Base-by-base conservation (phyloP, 2,113 vertebrate species). In the Bagarius yarrelli region DNA sequence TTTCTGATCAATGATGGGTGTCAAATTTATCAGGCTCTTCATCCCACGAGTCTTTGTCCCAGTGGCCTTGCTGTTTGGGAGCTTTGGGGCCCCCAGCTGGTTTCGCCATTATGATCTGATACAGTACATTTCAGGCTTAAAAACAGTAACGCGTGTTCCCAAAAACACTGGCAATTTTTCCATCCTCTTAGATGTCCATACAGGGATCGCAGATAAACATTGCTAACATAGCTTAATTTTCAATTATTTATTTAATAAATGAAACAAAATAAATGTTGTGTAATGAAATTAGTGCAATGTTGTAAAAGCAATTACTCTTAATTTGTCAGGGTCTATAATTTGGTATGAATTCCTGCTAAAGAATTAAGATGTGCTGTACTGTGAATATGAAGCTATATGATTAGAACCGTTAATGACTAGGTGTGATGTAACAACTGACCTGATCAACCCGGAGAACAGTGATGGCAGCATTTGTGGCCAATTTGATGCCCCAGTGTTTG, bases 101-200 rank as follows among this genome's bases (percentile, higher is more conserved):
- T 88, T 98, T 98, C 91, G 96, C 95, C 96, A 98, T 95, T 92
- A 96, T 96, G 93, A 98, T 96, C 95, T 97, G 93, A 82, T 90
- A 90, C 82, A 91, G 89, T 73, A 92, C 76, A 91, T 71, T 32
- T 70, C 40, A 70, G 69, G 47, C 69, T 52, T 30, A 30, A 6
- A 30, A 52, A 72, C 1, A 72, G 16, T 30, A 11, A 25, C 8
- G 47, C 8, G 14, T 52, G 25, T 52, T 12, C 25, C 9, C 3
- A 30, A 52, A 50, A 27, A n/a, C 4, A 14, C 5, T 66, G 18
- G 18, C 19, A 14, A n/a, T 16, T 27, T 50, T 50, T 70, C 34
- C 63, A 66, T 27, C 40, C 40, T 5, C 23, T 27, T 16, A 16
- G 8, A 27, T 11, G 14, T 18, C 2, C 44, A 8, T 47, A 47